Evolutionary conservation across 2,888 invertebrate genomes (phyloP), one percentile per base, ranked within the genome.

Genomic region (Hypercompe scribonia): DNA sequence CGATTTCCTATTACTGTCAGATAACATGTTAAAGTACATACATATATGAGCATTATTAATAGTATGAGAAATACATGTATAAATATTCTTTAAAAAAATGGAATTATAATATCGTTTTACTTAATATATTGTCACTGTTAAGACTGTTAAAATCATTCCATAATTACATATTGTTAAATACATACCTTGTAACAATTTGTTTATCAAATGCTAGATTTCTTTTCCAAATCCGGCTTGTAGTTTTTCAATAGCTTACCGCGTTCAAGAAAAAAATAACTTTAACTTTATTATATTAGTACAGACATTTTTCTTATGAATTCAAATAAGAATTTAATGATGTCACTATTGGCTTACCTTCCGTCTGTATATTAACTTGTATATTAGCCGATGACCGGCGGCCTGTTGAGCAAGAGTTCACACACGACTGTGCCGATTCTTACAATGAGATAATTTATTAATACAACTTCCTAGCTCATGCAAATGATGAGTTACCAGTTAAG

Each of bases 401-500:
- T 90, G 92, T 94, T 94, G 92, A 92, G 94, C 93, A 95, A 95
- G 92, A 88, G 92, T 85, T 90, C 88, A 84, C 93, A 92, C 93
- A 87, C 91, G 93, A 95, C 95, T 95, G 94, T 90, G 93, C 89
- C 61, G 90, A 90, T 91, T 91, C 91, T 90, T 88, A 87, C 81
- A 83, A 84, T 87, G 87, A 89, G 92, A 90, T 94, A 93, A 93
- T 94, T 93, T 95, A 95, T 95, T 93, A 94, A 95, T 92, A 91
- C 91, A 83, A 88, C 81, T 84, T 81, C 61, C 83, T 84, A 90
- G 90, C 90, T 81, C 75, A 89, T 80, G 78, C 78, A 80, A 79
- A 78, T 74, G 73, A 78, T 68, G 75, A 70, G 71, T 73, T 74
- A 73, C 67, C 75, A 71, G 70, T 81, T 67, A 50, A 78, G 72